These are phyloP conservation scores for Hiodon alosoides DNA, from an alignment of 2,113 vertebrate species.

Conservation along the genomic window DNA sequence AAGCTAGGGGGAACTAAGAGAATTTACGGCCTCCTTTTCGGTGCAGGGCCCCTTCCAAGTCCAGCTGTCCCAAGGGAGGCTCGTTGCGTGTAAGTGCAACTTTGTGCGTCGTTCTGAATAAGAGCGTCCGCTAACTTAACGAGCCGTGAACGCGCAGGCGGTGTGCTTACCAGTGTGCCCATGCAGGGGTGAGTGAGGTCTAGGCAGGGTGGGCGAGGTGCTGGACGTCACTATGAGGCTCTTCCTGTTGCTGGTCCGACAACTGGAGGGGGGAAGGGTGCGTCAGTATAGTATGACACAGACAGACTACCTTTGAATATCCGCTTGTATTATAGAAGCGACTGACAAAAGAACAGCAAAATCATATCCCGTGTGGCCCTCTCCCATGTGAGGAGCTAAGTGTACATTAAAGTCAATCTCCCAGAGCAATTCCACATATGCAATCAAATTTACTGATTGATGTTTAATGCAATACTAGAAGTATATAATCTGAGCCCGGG, in stretches of 20 bases:
- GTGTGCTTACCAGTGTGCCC: slow-evolving; percentile 79
- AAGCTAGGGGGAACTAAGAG: too few species aligned
- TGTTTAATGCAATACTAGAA: too few species aligned
- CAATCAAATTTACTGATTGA: too few species aligned
- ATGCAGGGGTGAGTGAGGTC: slow-evolving; percentile 91
- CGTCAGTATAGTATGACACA: background rate
- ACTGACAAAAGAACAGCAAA: background rate
- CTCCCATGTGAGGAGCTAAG: background rate
- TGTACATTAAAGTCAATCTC: too few species aligned
- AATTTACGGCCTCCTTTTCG: too few species aligned
- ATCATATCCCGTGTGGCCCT: background rate
- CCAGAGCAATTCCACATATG: too few species aligned
- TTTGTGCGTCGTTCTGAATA: background rate
- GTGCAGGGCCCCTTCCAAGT: background rate
- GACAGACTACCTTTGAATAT: too few species aligned
- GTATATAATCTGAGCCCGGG: too few species aligned
- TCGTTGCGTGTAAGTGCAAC: background rate
- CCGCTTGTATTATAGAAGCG: too few species aligned
- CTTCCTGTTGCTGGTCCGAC: slow-evolving; percentile 94
- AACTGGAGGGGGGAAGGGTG: slow-evolving; percentile 63
- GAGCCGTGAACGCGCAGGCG: background rate
- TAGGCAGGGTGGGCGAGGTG: slow-evolving; percentile 91
- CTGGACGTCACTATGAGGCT: slow-evolving; percentile 95
- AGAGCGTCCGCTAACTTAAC: background rate
- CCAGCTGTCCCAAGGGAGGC: too few species aligned